A percentile compares a stretch with the other conserved stretches of the same genome.
Conservation (phyloP, 2,797 vertebrate species). For the Poecile montanus region DNA sequence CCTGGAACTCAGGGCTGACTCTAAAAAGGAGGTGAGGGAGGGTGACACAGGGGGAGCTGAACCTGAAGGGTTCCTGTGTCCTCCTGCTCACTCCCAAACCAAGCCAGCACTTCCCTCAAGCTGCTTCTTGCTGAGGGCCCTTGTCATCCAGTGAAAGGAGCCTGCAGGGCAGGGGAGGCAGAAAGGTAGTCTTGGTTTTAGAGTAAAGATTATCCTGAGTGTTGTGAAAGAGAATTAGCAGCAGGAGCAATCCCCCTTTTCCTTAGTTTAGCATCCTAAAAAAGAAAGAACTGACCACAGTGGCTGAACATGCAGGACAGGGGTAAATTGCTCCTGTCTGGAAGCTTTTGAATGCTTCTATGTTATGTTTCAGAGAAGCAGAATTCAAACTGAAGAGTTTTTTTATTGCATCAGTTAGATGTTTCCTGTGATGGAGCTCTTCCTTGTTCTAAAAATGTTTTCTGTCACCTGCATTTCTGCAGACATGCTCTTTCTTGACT, state of each 20-base stretch:
- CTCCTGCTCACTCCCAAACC: neutral
- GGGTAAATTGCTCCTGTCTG: neutral
- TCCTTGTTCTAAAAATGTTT: constrained; percentile 55
- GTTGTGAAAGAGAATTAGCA: neutral
- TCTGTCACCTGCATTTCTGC: constrained; percentile 48
- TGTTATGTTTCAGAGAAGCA: neutral
- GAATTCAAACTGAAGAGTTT: neutral
- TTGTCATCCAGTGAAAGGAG: neutral
- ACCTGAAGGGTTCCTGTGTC: neutral
- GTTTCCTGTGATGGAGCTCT: constrained; percentile 8
- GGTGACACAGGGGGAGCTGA: neutral
- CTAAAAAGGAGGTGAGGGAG: neutral
- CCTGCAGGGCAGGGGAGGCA: neutral
- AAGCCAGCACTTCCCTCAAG: neutral
- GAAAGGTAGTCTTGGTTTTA: neutral
- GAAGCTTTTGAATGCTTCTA: neutral
- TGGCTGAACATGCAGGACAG: neutral
- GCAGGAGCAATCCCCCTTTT: neutral
- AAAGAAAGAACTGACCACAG: neutral
- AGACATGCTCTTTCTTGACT: constrained; percentile 14
- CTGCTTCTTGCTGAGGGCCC: neutral
- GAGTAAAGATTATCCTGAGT: neutral
- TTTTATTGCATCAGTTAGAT: neutral
- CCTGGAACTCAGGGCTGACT: neutral
- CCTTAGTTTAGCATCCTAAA: neutral